Base-by-base conservation (phyloP, 2,797 vertebrate species). In the Hypotaenidia philippensis region DNA sequence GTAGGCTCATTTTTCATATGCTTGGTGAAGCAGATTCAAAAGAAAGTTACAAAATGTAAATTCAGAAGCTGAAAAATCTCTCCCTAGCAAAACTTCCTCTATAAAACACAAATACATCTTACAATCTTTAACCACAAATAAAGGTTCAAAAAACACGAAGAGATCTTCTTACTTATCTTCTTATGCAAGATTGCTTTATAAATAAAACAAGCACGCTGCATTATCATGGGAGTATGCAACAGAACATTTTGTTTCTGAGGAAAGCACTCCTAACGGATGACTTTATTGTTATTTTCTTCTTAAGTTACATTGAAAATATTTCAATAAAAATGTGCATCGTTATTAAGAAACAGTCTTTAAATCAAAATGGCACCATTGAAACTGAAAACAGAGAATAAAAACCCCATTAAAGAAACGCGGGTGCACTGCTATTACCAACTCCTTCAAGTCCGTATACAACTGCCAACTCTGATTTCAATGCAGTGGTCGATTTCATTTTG, bases 401-500 rank as follows among this genome's bases (percentile, higher is more conserved):
- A 96, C 91, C 91, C 94, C 94, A 97, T 97, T 98, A 98, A 96
- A 97, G 96, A 96, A 97, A 96, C 38, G 9, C 78, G 96, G 92
- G 92, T 96, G 97, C 93, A 91, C 89, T 95, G 96, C 94, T 97
- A 98, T 97, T 98, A 98, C 78, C 92, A 96, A 97, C 97, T 97
- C 95, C 95, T 98, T 98, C 96, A 97, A 98, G 96, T 95, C 96
- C 90, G 91, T 90, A 87, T 81, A 97, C 96, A 97, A 98, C 96
- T 97, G 97, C 97, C 97, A 98, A 98, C 90, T 97, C 97, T 97
- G 97, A 98, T 98, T 98, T 98, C 98, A 98, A 97, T 98, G 97
- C 95, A 96, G 95, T 97, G 97, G 97, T 98, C 96, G 89, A 98
- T 98, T 98, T 97, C 97, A 97, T 97, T 97, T 98, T 98, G 98